Percentiles rank a stretch among this genome's conserved stretches.
Evolutionary conservation across 2,888 invertebrate species (phyloP).

Genomic region (Odontocerum albicorne): DNA sequence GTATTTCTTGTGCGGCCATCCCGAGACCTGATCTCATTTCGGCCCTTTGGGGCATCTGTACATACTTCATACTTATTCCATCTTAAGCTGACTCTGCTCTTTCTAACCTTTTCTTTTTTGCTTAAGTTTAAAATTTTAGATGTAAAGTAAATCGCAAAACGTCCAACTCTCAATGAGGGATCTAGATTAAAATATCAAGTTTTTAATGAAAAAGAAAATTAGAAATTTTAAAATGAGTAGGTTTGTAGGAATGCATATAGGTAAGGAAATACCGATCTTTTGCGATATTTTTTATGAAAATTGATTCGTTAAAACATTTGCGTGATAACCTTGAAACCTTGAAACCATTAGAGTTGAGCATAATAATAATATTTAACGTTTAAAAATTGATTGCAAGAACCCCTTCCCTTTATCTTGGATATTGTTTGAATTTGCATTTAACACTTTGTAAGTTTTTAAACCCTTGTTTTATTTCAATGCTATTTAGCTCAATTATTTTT

Average conservation of each 20-base stretch:
- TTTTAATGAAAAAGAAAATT: constrained; percentile 9
- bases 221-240: not conserved
- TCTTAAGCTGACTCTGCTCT: constrained; percentile 26
- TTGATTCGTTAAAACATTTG: too few species aligned
- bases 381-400: too few species aligned
- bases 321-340: too few species aligned
- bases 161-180: constrained; percentile 37
- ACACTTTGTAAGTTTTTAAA: too few species aligned
- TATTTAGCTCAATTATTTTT: too few species aligned
- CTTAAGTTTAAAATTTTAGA: constrained; percentile 24
- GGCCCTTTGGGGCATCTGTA: constrained; percentile 21
- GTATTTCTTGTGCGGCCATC: constrained; percentile 31
- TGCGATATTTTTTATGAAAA: not conserved
- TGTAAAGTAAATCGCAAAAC: constrained; percentile 33
- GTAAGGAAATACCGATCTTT: not conserved
- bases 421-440: too few species aligned
- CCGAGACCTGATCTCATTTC: constrained; percentile 28
- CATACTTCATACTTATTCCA: constrained; percentile 24
- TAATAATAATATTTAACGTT: too few species aligned
- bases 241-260: not conserved
- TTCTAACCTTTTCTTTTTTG: constrained; percentile 21
- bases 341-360: too few species aligned
- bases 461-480: too few species aligned
- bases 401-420: too few species aligned
- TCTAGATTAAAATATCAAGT: constrained; percentile 22